These are phyloP conservation scores for Echinarachnius parma DNA, from an alignment of 53 echinoderm and acorn worm species.

Conservation along the genomic window DNA sequence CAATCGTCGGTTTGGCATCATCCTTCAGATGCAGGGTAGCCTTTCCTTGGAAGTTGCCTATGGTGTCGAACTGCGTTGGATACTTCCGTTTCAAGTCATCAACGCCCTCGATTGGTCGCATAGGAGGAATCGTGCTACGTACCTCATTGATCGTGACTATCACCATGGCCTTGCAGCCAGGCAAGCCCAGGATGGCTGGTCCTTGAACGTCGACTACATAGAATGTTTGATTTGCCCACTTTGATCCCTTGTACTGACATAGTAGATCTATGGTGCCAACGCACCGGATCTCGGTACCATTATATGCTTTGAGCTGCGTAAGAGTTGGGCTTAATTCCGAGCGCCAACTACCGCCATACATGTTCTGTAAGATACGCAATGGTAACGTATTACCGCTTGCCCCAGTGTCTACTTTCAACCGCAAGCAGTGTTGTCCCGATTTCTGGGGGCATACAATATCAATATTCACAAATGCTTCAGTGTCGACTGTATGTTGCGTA, in stretches of 20 bases:
- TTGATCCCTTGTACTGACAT: conserved; percentile 16
- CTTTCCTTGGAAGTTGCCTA: conserved; percentile 28
- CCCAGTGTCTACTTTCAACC: too few species aligned
- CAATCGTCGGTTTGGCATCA: conserved; percentile 34
- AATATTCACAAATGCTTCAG: too few species aligned
- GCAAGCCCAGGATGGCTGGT: conserved; percentile 25
- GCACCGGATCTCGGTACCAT: conserved; percentile 10
- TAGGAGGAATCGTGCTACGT: too few species aligned
- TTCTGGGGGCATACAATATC: too few species aligned
- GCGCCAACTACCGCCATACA: too few species aligned
- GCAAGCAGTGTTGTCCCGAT: too few species aligned
- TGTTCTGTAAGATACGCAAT: too few species aligned
- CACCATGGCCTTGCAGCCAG: background rate
- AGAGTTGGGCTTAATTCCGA: too few species aligned
- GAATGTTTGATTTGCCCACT: conserved; percentile 23
- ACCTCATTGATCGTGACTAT: conserved; percentile 21
- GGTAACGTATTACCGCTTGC: too few species aligned
- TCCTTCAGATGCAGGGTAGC: conserved; percentile 7
- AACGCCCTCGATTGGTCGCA: conserved; percentile 19
- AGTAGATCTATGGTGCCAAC: conserved; percentile 21
- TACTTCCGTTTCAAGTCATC: conserved; percentile 2
- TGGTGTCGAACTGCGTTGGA: conserved; percentile 51
- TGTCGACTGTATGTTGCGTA: too few species aligned
- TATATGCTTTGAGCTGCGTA: too few species aligned
- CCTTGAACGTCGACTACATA: conserved; percentile 35